Percentiles rank a stretch among this genome's conserved stretches.
Evolutionary conservation across 2,888 invertebrate species (phyloP).

Genomic region (Pachliopta kotzebuea): DNA sequence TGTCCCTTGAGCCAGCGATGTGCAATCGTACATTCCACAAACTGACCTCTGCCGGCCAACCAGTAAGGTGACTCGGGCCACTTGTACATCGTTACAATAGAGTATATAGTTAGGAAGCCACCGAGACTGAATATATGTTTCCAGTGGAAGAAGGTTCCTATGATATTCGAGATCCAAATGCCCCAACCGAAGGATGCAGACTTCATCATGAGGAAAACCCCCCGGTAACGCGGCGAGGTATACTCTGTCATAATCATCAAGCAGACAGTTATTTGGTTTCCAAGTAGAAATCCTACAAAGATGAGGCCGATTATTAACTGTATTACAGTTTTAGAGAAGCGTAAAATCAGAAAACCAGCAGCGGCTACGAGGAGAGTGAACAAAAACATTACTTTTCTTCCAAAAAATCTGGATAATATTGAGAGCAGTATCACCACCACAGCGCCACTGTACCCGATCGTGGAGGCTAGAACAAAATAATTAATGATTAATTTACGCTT

Average conservation of each 20-base stretch:
- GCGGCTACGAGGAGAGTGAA: background rate
- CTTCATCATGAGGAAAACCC: slow-evolving; percentile 39
- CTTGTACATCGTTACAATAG: slow-evolving; percentile 36
- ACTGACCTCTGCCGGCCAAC: slow-evolving; percentile 43
- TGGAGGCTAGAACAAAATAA: slow-evolving; percentile 32
- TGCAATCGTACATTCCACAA: slow-evolving; percentile 38
- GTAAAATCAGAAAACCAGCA: slow-evolving; percentile 16
- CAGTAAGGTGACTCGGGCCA: slow-evolving; percentile 52
- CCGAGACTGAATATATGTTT: slow-evolving; percentile 36
- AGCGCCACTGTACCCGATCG: slow-evolving; percentile 6
- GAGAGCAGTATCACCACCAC: slow-evolving; percentile 3
- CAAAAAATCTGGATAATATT: slow-evolving; percentile 2
- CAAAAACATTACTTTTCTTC: slow-evolving; percentile 11
- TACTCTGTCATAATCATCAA: slow-evolving; percentile 36
- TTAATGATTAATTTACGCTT: too few relatives aligned
- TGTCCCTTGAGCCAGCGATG: slow-evolving; percentile 46
- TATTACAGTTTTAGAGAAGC: slow-evolving; percentile 5
- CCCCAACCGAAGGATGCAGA: slow-evolving; percentile 40
- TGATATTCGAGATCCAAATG: slow-evolving; percentile 42
- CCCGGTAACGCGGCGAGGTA: slow-evolving; percentile 38
- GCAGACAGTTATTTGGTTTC: slow-evolving; percentile 3
- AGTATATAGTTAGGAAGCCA: slow-evolving; percentile 36
- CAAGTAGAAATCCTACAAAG: slow-evolving; percentile 6
- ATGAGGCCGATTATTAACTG: slow-evolving; percentile 15
- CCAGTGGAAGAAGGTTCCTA: slow-evolving; percentile 40